phyloP scores from a whole-genome alignment of 1,140 invertebrate species.

The Drosophila leontia region DNA sequence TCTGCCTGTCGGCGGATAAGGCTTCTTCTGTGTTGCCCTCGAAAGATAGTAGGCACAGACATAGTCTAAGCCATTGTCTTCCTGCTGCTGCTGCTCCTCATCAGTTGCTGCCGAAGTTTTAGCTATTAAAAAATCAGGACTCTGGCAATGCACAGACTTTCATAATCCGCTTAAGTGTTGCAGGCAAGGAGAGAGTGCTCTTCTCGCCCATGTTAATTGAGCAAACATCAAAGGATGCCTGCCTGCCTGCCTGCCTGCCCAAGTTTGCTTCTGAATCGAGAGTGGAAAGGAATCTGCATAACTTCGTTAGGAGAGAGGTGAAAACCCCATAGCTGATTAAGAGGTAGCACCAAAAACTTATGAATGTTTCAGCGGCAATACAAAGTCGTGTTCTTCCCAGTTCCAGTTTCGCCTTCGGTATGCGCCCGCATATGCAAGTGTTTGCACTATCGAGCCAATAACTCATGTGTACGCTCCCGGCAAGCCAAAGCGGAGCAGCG shows the following conservation, averaged over 20 bases:
- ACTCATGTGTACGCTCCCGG: conserved; percentile 36
- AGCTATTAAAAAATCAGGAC: conserved; percentile 50
- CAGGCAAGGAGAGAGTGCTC: conserved; percentile 2
- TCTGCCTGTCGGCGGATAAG: neutral
- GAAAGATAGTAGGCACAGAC: conserved; percentile 27
- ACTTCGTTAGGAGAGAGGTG: conserved; percentile 31
- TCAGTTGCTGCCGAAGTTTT: conserved; percentile 23
- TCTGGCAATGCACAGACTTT: conserved; percentile 27
- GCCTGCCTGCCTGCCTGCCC: neutral
- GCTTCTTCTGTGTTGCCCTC: conserved; percentile 4
- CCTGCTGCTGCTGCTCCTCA: neutral
- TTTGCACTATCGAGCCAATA: conserved; percentile 49
- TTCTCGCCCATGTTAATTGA: conserved; percentile 41
- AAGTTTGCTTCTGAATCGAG: conserved; percentile 16
- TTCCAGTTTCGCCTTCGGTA: neutral
- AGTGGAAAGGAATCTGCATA: conserved; percentile 28
- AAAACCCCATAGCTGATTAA: conserved; percentile 30
- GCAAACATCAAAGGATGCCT: conserved; percentile 45
- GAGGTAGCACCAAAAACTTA: conserved; percentile 24
- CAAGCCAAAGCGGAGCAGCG: conserved; percentile 15
- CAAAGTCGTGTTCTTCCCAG: conserved; percentile 23
- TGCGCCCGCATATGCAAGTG: conserved; percentile 32
- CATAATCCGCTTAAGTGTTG: conserved; percentile 45
- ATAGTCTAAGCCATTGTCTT: conserved; percentile 28
- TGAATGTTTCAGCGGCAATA: conserved; percentile 44